Base-by-base conservation (phyloP, 2,113 vertebrate species). In the Gnathochromis pfefferi region DNA sequence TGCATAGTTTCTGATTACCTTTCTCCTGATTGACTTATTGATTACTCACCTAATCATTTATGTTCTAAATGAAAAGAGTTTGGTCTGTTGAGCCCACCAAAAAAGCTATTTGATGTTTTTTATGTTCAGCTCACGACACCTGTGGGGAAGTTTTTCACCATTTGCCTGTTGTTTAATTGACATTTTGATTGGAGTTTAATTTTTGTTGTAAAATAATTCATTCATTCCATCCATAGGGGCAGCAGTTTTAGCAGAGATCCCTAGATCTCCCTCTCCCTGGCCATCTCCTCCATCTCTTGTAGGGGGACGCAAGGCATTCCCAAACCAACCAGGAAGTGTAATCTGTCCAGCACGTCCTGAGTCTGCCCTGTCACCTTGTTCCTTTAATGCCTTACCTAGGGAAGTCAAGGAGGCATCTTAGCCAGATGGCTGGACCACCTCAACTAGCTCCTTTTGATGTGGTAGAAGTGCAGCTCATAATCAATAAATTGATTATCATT, bases 271-370 rank as follows among this genome's bases (percentile, higher is more conserved):
- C 68, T 47, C 68, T 73, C 21, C 21, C 68, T 23, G 8, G 68
- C 38, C 38, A 45, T 45, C 40, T 75, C 40, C 40, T 47, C 4
- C 2, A 5, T 4, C 68, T 28, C 68, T 47, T 19, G 21, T 28
- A 45, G 40, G 14, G 23, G 16, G 2, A 47, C 14, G 4, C 68
- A 11, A 75, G 0, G 0, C 23, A 17, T 47, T 73, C 9, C 68
- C 40, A 47, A 47, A 42, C 38, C 13, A 73, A 26, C 38, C 68
- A 26, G 23, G 23, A 28, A 1, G 42, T 47, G 23, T 47, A 47
- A 47, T 75, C 23, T 75, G 68, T 75, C 68, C 6, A 75, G 68
- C 40, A 28, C 0, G 5, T 70, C 65, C 65, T 0, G 38, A 42
- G 12, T 75, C 40, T 47, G 40, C 23, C 23, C 68, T 11, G 14